Evolutionary conservation across 1,140 invertebrate species (phyloP).

Genomic region (Magallana angulata): DNA sequence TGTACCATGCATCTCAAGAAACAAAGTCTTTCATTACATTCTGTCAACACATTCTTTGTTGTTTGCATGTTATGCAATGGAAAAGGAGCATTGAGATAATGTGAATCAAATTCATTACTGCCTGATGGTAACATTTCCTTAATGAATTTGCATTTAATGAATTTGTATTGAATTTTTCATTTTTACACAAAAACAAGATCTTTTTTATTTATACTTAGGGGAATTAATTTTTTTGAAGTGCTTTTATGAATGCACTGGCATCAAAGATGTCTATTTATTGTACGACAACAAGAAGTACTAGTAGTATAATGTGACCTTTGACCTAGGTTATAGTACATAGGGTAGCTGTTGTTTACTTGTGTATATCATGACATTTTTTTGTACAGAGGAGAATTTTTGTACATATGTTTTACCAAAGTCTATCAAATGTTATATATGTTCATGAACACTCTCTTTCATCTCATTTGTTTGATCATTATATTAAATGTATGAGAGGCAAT

Average conservation of each 20-base stretch:
- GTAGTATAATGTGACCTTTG: neutral
- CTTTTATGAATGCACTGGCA: neutral
- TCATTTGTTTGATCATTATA: constrained; percentile 28
- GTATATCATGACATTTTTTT: constrained; percentile 28
- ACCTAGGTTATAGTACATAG: neutral
- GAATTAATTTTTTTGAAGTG: constrained; percentile 11
- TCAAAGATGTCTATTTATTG: constrained; percentile 31
- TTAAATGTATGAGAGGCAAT: neutral
- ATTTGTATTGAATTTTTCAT: neutral
- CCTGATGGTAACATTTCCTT: neutral
- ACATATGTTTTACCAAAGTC: constrained; percentile 36
- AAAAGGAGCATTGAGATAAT: neutral
- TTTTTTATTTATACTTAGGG: neutral
- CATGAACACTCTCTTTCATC: neutral
- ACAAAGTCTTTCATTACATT: constrained; percentile 24
- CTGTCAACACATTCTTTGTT: neutral
- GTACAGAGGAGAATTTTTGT: constrained; percentile 26
- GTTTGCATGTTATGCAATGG: neutral
- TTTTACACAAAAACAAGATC: neutral
- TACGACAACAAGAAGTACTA: neutral
- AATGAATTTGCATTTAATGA: neutral
- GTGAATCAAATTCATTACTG: constrained; percentile 1
- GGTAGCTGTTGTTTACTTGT: neutral
- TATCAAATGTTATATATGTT: constrained; percentile 33
- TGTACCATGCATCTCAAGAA: constrained; percentile 10